phyloP scores from a whole-genome alignment of 2,797 vertebrate genomes.

The Dryobates pubescens region DNA sequence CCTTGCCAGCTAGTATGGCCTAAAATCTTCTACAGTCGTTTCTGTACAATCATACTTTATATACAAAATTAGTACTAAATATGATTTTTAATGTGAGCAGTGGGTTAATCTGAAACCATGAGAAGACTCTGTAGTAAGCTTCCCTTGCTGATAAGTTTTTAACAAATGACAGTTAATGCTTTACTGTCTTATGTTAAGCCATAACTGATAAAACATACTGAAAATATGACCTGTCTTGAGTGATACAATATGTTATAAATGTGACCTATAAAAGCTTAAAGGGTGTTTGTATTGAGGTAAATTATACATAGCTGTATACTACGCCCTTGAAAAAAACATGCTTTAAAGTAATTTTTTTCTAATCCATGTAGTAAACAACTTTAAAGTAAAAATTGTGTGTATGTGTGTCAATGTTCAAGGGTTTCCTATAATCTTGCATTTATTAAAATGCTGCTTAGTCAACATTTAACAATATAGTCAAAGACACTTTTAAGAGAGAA shows the following conservation, averaged over 20 bases:
- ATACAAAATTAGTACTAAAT: background rate
- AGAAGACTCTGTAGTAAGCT: background rate
- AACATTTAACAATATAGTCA: background rate
- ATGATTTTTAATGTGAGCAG: background rate
- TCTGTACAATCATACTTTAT: background rate
- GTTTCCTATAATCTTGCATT: background rate
- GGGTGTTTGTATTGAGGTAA: background rate
- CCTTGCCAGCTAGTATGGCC: background rate
- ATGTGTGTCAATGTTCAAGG: background rate
- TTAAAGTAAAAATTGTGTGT: background rate
- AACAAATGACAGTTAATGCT: background rate
- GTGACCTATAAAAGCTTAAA: background rate
- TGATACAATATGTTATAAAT: background rate
- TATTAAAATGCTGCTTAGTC: background rate
- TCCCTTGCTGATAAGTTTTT: background rate
- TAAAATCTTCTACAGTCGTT: background rate
- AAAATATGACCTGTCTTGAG: background rate
- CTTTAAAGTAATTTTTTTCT: background rate
- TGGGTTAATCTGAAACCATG: background rate
- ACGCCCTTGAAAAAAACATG: background rate
- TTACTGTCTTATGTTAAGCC: background rate
- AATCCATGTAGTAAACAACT: background rate
- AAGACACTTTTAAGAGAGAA: background rate
- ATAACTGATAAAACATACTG: background rate
- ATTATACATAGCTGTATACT: background rate